Conservation (phyloP, 1,140 invertebrate species). For the Leptonema lineaticorne region DNA sequence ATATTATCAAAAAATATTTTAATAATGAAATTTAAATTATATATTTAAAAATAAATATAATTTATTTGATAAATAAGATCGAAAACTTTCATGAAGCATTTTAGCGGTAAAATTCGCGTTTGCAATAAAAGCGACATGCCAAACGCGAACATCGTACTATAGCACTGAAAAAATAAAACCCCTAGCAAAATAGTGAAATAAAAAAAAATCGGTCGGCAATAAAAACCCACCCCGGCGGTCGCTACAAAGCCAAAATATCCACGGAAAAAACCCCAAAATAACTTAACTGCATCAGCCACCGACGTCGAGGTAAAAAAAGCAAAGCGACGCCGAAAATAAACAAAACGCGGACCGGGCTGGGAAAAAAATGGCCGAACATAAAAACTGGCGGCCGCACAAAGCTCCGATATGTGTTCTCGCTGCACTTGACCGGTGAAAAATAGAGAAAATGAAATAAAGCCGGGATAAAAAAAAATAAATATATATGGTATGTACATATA, state of each 20-base stretch:
- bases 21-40: too few species aligned
- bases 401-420: neutral
- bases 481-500: too few species aligned
- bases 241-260: constrained; percentile 48
- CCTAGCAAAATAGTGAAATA: too few species aligned
- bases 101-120: neutral
- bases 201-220: constrained; percentile 25
- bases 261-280: constrained; percentile 52
- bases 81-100: too few species aligned
- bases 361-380: constrained; percentile 29
- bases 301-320: constrained; percentile 43
- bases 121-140: neutral
- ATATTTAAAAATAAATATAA: too few species aligned
- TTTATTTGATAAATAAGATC: too few species aligned
- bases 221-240: constrained; percentile 31
- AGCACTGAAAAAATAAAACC: too few species aligned
- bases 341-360: constrained; percentile 40
- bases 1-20: too few species aligned
- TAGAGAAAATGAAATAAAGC: too few species aligned
- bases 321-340: constrained; percentile 49
- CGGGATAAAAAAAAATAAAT: too few species aligned
- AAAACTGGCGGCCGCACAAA: constrained; percentile 38
- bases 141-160: too few species aligned
- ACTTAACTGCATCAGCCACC: constrained; percentile 47
- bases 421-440: neutral